Conservation (phyloP, 1,140 invertebrate genomes). For the Hormaphis cornu region DNA sequence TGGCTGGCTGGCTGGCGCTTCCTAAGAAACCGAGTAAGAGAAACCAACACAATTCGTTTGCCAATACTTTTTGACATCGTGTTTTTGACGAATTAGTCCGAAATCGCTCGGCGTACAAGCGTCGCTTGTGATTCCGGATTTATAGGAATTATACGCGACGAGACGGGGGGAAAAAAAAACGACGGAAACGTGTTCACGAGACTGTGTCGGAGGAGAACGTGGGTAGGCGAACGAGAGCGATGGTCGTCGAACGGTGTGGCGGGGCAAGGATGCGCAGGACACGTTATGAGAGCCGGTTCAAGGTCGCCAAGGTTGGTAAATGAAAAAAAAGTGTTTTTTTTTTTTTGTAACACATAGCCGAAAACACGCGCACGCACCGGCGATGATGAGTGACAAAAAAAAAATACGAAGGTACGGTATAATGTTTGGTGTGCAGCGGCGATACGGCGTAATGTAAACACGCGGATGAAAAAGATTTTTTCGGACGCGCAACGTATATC, state of each 20-base stretch:
- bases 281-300: neutral
- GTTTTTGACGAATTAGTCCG: too few species aligned
- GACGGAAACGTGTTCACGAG: conserved; percentile 11
- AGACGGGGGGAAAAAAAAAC: neutral
- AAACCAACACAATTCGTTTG: too few species aligned
- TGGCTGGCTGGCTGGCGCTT: too few species aligned
- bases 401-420: neutral
- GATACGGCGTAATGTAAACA: neutral
- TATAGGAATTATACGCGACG: too few species aligned
- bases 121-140: too few species aligned
- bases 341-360: too few species aligned
- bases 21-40: too few species aligned
- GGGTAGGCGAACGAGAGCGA: neutral
- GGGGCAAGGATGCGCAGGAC: too few species aligned
- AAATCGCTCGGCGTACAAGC: too few species aligned
- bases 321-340: too few species aligned
- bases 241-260: too few species aligned
- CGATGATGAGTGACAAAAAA: neutral
- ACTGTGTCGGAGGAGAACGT: neutral
- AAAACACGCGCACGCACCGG: neutral
- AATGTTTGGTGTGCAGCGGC: neutral
- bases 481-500: neutral
- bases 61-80: too few species aligned
- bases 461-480: neutral
- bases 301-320: neutral